Base-by-base conservation (phyloP, 1,140 invertebrate genomes). In the Listronotus bonariensis region DNA sequence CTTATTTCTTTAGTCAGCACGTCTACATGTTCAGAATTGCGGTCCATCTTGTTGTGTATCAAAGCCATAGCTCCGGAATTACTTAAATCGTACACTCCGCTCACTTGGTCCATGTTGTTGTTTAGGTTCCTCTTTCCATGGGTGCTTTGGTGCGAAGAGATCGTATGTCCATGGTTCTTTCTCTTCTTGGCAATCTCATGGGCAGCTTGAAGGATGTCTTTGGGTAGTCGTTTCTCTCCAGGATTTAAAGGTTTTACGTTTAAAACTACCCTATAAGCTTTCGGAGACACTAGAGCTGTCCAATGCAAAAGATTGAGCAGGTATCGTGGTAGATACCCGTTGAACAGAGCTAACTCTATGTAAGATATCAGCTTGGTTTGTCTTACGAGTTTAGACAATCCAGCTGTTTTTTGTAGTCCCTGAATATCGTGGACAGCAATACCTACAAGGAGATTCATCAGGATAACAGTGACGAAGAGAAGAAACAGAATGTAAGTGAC, bases 371-470 rank as follows among this genome's bases (percentile, higher is more conserved):
- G 75, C 74, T 91, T 89, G 0, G 89, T 91, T 75, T 91, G 89
- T n/a, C 89, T 81, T 6, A 91, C 89, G 1, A 91, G 79, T 72
- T 90, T 89, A 0, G 88, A 88, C 1, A 91, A 76, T 0, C 87
- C 89, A 0, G 89, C 89, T 0, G 89, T 90, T 78, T 90, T 90
- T 65, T 90, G 88, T 0, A 91, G 77, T 0, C 89, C 87, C 68
- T 91, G 89, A 51, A 92, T 92, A 75, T 92, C 89, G 61, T 90
- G 87, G 0, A 92, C 90, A 0, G 90, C 90, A 60, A 92, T 89
- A 69, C 90, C 90, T 11, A 92, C 87, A 0, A 92, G 73, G 0
- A 92, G 77, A 78, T 92, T 92, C 90, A 92, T 92, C 18, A 92
- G 76, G 8, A 92, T 89, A 12, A 92, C 89, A 5, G 90, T 90